A percentile compares a stretch with the other conserved stretches of the same genome.
Conservation (phyloP, 1,140 invertebrate species). For the Drosophila sulfurigaster region DNA sequence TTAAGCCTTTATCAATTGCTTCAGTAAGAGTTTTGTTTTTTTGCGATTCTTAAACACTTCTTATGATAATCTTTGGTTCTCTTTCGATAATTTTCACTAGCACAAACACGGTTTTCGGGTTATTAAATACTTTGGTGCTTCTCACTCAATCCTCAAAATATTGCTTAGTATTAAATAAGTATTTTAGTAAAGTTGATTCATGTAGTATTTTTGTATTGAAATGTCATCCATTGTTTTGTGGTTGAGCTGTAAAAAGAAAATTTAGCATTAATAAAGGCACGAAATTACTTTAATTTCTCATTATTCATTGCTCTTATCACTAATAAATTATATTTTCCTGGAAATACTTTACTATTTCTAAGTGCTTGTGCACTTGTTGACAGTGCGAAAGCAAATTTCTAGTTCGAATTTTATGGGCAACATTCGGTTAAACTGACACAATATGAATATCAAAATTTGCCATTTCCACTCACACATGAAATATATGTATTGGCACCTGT, state of each 20-base stretch:
- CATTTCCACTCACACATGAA: constrained; percentile 47
- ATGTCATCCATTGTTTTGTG: constrained; percentile 56
- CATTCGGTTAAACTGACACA: constrained; percentile 15
- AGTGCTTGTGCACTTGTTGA: constrained; percentile 66
- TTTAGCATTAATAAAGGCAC: too few relatives aligned
- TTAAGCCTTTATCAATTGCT: constrained; percentile 67
- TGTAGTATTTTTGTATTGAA: constrained; percentile 47
- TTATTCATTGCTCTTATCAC: neutral
- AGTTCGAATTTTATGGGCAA: constrained; percentile 50
- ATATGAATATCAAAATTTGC: constrained; percentile 40
- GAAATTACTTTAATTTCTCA: too few relatives aligned
- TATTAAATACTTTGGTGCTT: constrained; percentile 37
- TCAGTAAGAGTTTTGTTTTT: constrained; percentile 44
- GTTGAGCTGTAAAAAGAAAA: constrained; percentile 25
- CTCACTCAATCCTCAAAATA: constrained; percentile 76
- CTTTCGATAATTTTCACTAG: constrained; percentile 27
- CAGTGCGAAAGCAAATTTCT: constrained; percentile 57
- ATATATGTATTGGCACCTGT: constrained; percentile 46
- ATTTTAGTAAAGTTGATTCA: constrained; percentile 32
- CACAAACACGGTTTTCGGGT: constrained; percentile 27
- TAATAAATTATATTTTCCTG: neutral
- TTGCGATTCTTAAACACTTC: constrained; percentile 26
- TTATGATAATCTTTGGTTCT: constrained; percentile 21
- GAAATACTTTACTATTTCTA: too few relatives aligned
- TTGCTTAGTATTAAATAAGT: constrained; percentile 67